Conservation (phyloP, 23 tunicate species). For the Oikopleura dioica region DNA sequence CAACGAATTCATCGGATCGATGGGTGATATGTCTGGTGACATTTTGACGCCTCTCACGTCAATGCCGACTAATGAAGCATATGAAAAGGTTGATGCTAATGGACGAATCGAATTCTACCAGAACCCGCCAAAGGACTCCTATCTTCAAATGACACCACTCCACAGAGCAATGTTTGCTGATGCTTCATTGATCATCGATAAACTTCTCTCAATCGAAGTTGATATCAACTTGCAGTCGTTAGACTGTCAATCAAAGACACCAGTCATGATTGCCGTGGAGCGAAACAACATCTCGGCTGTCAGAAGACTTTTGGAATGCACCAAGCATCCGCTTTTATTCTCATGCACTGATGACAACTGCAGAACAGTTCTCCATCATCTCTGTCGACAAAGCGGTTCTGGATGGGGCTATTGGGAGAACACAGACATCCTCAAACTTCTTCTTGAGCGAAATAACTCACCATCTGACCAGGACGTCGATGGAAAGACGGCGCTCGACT, state of each 20-base stretch:
- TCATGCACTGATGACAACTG: constrained; percentile 61
- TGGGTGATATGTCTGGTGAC: background rate
- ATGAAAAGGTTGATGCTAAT: background rate
- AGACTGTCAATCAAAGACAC: constrained; percentile 56
- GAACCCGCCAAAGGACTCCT: background rate
- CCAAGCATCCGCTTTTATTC: constrained; percentile 22
- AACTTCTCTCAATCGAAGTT: constrained; percentile 60
- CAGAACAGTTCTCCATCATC: constrained; percentile 80
- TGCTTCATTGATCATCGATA: constrained; percentile 29
- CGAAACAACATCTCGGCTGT: constrained; percentile 32
- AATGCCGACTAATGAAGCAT: background rate
- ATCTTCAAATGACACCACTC: background rate
- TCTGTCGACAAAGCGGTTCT: constrained; percentile 57
- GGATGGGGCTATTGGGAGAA: constrained; percentile 96
- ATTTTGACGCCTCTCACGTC: background rate
- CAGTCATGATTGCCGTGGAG: constrained; percentile 78
- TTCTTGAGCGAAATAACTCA: background rate
- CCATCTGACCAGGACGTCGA: constrained; percentile 25
- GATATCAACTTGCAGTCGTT: constrained; percentile 84
- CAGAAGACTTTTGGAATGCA: constrained; percentile 11
- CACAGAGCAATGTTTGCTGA: background rate
- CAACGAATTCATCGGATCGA: background rate
- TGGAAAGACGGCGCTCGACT: constrained; percentile 42
- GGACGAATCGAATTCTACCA: background rate
- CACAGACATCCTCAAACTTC: constrained; percentile 28